Percentiles rank a stretch among this genome's conserved stretches.
phyloP scores from a whole-genome alignment of 2,113 vertebrate genomes.

The Pseudonaja textilis region DNA sequence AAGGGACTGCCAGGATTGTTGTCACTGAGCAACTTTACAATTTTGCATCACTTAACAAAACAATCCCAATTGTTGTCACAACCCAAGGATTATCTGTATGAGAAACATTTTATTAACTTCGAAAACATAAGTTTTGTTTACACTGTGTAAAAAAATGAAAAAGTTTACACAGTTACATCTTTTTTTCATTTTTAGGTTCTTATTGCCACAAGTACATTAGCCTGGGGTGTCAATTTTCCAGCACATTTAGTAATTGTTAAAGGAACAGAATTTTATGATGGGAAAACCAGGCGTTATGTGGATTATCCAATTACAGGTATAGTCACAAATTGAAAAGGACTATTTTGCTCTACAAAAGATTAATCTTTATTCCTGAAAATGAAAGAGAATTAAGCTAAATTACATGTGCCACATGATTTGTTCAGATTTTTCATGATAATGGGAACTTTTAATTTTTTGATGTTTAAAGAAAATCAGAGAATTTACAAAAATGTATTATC shows the following conservation, averaged over 20 bases:
- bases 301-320: slow-evolving; percentile 99
- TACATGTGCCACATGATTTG: neutral
- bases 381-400: neutral
- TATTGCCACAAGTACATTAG: slow-evolving; percentile 96
- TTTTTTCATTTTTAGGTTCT: slow-evolving; percentile 79
- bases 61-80: neutral
- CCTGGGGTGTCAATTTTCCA: slow-evolving; percentile 98
- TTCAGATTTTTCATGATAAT: neutral
- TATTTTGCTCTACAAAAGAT: neutral
- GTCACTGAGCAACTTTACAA: neutral
- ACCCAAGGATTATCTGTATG: neutral
- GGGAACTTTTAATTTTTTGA: neutral
- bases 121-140: slow-evolving; percentile 30
- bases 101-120: neutral
- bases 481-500: neutral
- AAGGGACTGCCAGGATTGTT: neutral
- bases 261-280: slow-evolving; percentile 96
- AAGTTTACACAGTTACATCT: slow-evolving; percentile 18
- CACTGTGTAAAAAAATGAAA: neutral
- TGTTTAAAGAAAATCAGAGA: neutral
- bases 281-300: slow-evolving; percentile 93
- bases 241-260: slow-evolving; percentile 98
- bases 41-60: neutral
- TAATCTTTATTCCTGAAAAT: neutral
- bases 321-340: slow-evolving; percentile 34